Evolutionary conservation across 2,888 invertebrate species (phyloP).

Genomic region (Cantharis nigra): DNA sequence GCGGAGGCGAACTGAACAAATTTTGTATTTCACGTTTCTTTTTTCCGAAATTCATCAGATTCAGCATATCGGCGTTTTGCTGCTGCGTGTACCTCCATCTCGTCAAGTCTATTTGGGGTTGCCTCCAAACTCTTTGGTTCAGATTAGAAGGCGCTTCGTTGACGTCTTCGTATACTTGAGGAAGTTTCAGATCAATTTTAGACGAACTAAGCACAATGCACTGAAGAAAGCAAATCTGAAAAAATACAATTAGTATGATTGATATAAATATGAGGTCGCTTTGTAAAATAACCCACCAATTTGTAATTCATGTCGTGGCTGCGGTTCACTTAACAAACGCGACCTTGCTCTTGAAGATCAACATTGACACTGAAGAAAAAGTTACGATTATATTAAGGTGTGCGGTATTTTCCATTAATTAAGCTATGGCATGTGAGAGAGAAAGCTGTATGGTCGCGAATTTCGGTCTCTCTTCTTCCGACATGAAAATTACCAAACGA

Average conservation of each 20-base stretch:
- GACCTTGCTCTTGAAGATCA: slow-evolving; percentile 45
- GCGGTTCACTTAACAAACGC: slow-evolving; percentile 10
- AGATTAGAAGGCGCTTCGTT: slow-evolving; percentile 22
- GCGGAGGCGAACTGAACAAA: not conserved
- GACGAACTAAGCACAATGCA: not conserved
- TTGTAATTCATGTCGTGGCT: slow-evolving; percentile 10
- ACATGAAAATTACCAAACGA: not conserved
- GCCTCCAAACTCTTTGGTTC: slow-evolving; percentile 1
- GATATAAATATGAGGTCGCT: not conserved
- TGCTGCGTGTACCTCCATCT: slow-evolving; percentile 47
- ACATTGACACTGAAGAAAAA: slow-evolving; percentile 52
- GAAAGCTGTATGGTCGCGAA: slow-evolving; percentile 12
- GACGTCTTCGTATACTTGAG: slow-evolving; percentile 40
- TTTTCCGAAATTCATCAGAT: not conserved
- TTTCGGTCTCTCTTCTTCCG: not conserved
- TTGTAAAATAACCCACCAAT: slow-evolving; percentile 20
- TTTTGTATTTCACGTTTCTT: not conserved
- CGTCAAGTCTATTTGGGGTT: slow-evolving; percentile 46
- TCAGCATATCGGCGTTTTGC: slow-evolving; percentile 42
- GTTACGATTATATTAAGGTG: slow-evolving; percentile 28
- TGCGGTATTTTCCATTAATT: not conserved
- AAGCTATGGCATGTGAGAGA: slow-evolving; percentile 5
- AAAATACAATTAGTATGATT: not conserved
- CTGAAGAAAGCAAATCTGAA: not conserved
- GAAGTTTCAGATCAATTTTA: slow-evolving; percentile 17